phyloP scores from a whole-genome alignment of 30 jellyfish, hydroid and myxozoan genomes.

The Catostylus mosaicus region DNA sequence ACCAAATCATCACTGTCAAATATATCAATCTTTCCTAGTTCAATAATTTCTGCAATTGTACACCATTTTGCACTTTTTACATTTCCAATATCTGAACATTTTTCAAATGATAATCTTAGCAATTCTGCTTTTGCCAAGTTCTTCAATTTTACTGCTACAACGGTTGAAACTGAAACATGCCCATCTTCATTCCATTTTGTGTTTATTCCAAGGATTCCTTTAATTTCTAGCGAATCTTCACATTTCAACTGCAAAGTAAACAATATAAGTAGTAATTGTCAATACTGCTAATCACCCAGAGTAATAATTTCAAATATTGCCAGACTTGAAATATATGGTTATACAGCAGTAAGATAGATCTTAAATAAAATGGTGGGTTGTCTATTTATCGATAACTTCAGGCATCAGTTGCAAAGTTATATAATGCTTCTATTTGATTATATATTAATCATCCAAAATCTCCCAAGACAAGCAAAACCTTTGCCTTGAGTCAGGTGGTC shows the following conservation, averaged over 20 bases:
- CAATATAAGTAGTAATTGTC: too few species aligned
- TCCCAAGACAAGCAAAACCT: too few species aligned
- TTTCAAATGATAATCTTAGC: conserved; percentile 21
- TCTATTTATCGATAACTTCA: too few species aligned
- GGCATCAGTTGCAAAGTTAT: too few species aligned
- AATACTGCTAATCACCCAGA: too few species aligned
- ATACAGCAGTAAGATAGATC: too few species aligned
- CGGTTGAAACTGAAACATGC: neutral
- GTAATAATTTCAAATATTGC: too few species aligned
- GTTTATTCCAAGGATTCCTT: conserved; percentile 43
- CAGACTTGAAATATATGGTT: too few species aligned
- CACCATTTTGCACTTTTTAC: conserved; percentile 39
- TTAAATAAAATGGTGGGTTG: too few species aligned
- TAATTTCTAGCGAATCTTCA: conserved; percentile 4
- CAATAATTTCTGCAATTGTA: conserved; percentile 25
- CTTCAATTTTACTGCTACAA: conserved; percentile 24
- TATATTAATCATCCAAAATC: too few species aligned
- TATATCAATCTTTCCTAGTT: conserved; percentile 14
- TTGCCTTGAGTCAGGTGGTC: too few species aligned
- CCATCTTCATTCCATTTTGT: conserved; percentile 43
- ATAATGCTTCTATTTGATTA: too few species aligned
- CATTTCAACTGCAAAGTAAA: conserved; percentile 32
- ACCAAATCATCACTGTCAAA: conserved; percentile 16
- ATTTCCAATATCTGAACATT: neutral
- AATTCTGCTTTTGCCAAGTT: conserved; percentile 10